Percentiles rank a stretch among this genome's conserved stretches.
phyloP scores from a whole-genome alignment of 2,888 invertebrate genomes.

The Melieria picta region DNA sequence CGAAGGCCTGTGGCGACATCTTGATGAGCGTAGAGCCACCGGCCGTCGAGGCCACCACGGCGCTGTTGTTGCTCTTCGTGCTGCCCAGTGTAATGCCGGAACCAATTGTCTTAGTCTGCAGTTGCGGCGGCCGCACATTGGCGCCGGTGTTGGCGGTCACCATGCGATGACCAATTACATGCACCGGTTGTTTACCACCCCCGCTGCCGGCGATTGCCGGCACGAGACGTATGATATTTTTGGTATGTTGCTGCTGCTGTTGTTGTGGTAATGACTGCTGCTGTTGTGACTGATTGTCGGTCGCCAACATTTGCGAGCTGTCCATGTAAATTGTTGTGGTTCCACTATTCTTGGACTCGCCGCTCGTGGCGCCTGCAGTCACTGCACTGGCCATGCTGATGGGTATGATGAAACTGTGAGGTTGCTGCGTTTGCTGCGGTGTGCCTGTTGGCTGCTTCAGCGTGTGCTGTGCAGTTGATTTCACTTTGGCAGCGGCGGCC shows the following conservation, averaged over 20 bases:
- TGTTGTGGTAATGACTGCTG: slow-evolving; percentile 28
- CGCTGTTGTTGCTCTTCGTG: slow-evolving; percentile 20
- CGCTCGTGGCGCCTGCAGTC: not conserved
- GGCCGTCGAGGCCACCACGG: slow-evolving; percentile 23
- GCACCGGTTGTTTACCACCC: slow-evolving; percentile 28
- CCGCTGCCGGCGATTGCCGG: slow-evolving; percentile 24
- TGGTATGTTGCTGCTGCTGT: slow-evolving; percentile 36
- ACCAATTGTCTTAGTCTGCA: slow-evolving; percentile 44
- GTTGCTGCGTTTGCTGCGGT: slow-evolving; percentile 45
- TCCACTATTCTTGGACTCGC: slow-evolving; percentile 2
- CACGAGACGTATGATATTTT: slow-evolving; percentile 45
- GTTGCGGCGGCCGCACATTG: slow-evolving; percentile 45
- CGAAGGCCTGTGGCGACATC: slow-evolving; percentile 62
- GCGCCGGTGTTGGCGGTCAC: slow-evolving; percentile 45
- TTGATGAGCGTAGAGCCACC: slow-evolving; percentile 55
- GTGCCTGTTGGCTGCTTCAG: slow-evolving; percentile 40
- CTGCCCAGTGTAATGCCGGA: slow-evolving; percentile 43
- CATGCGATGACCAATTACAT: slow-evolving; percentile 53
- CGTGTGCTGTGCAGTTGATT: slow-evolving; percentile 37
- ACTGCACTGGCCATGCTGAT: slow-evolving; percentile 42
- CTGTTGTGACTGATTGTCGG: slow-evolving; percentile 27
- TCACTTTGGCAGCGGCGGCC: slow-evolving; percentile 10
- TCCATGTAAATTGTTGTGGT: slow-evolving; percentile 26
- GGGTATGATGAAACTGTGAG: slow-evolving; percentile 55
- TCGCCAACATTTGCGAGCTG: slow-evolving; percentile 10